Conservation (phyloP, 2,888 invertebrate species). For the Himalopsyche anomala region DNA sequence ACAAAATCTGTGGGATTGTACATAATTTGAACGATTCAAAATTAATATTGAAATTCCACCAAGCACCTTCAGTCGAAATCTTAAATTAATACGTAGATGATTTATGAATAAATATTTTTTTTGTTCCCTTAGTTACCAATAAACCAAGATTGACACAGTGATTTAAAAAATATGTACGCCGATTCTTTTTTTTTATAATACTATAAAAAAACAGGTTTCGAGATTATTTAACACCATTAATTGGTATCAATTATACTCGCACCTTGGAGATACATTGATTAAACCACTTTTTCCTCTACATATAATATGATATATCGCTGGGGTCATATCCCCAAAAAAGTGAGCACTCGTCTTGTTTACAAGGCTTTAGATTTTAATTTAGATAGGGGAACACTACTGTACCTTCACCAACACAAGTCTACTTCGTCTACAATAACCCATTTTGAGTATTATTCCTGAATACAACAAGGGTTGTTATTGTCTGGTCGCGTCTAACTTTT, state of each 20-base stretch:
- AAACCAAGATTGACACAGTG: too few species aligned
- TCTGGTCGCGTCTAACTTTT: neutral
- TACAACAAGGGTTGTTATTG: neutral
- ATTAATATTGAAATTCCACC: too few species aligned
- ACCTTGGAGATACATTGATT: conserved; percentile 35
- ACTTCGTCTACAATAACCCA: conserved; percentile 25
- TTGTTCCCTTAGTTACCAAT: too few species aligned
- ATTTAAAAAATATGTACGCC: too few species aligned
- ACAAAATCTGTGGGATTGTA: too few species aligned
- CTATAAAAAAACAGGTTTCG: too few species aligned
- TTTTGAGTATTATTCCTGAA: neutral
- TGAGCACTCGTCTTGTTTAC: conserved; percentile 80
- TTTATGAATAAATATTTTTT: too few species aligned
- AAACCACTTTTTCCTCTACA: conserved; percentile 50
- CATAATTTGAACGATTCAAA: too few species aligned
- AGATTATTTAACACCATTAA: too few species aligned
- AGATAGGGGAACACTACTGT: conserved; percentile 74
- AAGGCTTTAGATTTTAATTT: conserved; percentile 80
- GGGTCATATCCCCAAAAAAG: conserved; percentile 73
- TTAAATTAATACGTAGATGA: too few species aligned
- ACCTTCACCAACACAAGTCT: conserved; percentile 67
- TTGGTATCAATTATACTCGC: neutral
- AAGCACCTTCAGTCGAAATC: too few species aligned
- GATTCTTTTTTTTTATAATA: too few species aligned
- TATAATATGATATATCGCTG: conserved; percentile 49